Evolutionary conservation across 2,888 invertebrate genomes (phyloP).

Genomic region (Euzetes globulus): DNA sequence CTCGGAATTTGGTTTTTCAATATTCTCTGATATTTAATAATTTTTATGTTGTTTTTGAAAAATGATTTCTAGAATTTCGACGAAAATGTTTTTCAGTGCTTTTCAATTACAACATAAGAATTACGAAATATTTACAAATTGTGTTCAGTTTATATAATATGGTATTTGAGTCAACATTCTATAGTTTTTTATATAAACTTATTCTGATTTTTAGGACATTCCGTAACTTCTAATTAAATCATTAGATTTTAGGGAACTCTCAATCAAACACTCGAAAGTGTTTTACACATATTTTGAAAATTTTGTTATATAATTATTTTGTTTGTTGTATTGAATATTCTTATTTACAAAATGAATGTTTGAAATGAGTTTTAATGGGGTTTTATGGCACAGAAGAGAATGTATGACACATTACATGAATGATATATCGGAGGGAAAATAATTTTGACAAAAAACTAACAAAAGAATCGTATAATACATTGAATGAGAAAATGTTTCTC

Average conservation of each 20-base stretch:
- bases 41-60: conserved; percentile 14
- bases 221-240: not conserved
- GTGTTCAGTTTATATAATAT: not conserved
- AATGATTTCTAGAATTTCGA: not conserved
- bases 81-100: not conserved
- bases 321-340: not conserved
- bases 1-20: no score
- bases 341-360: conserved; percentile 16
- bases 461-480: not conserved
- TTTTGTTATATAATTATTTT: not conserved
- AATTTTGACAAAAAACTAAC: not conserved
- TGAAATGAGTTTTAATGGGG: not conserved
- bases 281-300: not conserved
- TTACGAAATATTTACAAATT: conserved; percentile 10
- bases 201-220: not conserved
- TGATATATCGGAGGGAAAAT: not conserved
- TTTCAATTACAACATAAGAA: not conserved
- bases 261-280: not conserved
- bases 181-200: not conserved
- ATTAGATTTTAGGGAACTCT: not conserved
- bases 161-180: not conserved
- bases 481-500: no score
- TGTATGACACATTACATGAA: conserved; percentile 7
- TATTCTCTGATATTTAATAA: not conserved
- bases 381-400: conserved; percentile 19